A percentile compares a stretch with the other conserved stretches of the same genome.
phyloP scores from a whole-genome alignment of 2,113 vertebrate species.

The Bubalus kerabau region DNA sequence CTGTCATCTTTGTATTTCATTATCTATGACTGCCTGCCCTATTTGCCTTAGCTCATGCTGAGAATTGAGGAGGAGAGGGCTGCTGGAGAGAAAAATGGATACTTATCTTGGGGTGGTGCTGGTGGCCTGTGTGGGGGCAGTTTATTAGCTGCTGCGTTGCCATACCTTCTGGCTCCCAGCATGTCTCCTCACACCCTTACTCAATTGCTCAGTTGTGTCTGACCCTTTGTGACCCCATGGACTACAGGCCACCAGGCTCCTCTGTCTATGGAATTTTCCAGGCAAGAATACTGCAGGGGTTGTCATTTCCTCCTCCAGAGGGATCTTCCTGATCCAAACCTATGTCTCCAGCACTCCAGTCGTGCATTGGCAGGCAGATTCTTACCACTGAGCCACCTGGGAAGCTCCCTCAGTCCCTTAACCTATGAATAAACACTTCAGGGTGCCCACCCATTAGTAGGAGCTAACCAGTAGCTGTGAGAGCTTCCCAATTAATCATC shows the following conservation, averaged over 20 bases:
- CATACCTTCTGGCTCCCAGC: neutral
- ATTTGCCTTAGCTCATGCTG: neutral
- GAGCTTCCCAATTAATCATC: neutral
- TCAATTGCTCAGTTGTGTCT: neutral
- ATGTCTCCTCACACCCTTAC: neutral
- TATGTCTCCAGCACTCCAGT: neutral
- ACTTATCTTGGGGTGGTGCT: neutral
- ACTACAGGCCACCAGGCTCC: neutral
- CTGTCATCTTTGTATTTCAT: neutral
- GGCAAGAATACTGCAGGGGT: neutral
- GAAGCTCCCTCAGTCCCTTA: neutral
- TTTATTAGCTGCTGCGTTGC: neutral
- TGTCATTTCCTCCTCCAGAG: neutral
- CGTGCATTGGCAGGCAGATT: neutral
- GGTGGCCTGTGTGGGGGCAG: fast-evolving
- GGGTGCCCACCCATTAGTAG: neutral
- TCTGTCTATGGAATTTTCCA: neutral
- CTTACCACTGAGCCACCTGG: neutral
- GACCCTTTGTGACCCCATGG: neutral
- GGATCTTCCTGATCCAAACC: neutral
- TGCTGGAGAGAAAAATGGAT: neutral
- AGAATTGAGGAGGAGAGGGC: neutral
- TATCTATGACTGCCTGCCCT: neutral
- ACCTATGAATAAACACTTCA: neutral
- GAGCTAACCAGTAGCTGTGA: neutral